Conservation (phyloP, 2,888 invertebrate species). For the Lydus trimaculatus region DNA sequence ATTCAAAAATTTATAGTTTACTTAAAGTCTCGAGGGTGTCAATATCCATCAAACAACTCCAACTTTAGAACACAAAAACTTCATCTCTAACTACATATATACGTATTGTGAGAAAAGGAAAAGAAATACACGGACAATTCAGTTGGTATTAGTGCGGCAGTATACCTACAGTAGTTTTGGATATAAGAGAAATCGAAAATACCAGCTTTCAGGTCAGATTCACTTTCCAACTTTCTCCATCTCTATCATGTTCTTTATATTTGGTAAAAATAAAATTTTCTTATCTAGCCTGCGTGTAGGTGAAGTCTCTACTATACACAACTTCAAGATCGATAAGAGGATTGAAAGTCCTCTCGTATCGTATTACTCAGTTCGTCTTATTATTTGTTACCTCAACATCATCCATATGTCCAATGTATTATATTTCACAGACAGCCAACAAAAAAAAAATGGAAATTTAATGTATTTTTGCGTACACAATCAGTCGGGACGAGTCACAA, state of each 20-base stretch:
- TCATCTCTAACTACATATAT: neutral
- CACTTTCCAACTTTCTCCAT: conserved; percentile 34
- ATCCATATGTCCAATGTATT: conserved; percentile 54
- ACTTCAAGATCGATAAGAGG: conserved; percentile 42
- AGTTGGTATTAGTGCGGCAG: too few species aligned
- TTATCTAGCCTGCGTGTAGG: conserved; percentile 29
- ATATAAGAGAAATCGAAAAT: neutral
- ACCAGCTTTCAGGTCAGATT: conserved; percentile 25
- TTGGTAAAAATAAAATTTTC: conserved; percentile 36
- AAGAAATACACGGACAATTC: neutral
- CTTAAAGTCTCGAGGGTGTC: conserved; percentile 19
- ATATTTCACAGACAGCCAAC: conserved; percentile 40
- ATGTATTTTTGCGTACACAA: conserved; percentile 17
- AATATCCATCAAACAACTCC: conserved; percentile 23
- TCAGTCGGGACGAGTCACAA: conserved; percentile 18
- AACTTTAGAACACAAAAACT: neutral
- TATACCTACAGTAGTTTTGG: too few species aligned
- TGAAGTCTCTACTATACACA: conserved; percentile 29
- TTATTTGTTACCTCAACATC: conserved; percentile 50
- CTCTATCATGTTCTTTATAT: neutral
- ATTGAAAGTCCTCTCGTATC: conserved; percentile 43
- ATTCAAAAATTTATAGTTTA: conserved; percentile 19
- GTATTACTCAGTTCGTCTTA: conserved; percentile 49
- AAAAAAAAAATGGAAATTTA: conserved; percentile 43
- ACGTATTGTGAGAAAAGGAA: neutral